Percentiles rank a stretch among this genome's conserved stretches.
These are phyloP conservation scores for Pelagia noctiluca DNA, from an alignment of 30 jellyfish, hydroid and myxozoan genomes.

Conservation along the genomic window DNA sequence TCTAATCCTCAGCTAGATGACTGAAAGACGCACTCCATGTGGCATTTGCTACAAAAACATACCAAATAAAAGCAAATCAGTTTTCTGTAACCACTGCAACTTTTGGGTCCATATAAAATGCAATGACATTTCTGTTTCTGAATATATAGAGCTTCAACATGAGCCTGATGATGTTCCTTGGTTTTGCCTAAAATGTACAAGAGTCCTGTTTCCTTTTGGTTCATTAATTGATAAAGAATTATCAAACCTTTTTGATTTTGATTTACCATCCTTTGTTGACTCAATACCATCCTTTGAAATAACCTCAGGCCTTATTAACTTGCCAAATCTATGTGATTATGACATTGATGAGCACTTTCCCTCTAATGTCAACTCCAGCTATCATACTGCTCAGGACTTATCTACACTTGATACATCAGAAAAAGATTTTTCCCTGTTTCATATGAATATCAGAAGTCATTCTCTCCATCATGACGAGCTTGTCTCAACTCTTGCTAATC, in stretches of 20 bases:
- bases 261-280: conserved; percentile 15
- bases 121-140: conserved; percentile 13
- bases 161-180: neutral
- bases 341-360: conserved; percentile 17
- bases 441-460: conserved; percentile 20
- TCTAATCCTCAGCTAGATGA: no score
- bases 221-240: conserved; percentile 4
- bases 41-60: conserved; percentile 10
- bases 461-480: conserved; percentile 16
- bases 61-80: neutral
- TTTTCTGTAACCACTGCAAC: neutral
- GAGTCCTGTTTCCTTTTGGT: conserved; percentile 8
- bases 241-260: conserved; percentile 4
- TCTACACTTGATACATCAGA: no score
- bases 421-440: no score
- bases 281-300: no score
- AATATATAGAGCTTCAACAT: neutral
- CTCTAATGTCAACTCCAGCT: conserved; percentile 24
- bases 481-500: conserved; percentile 7
- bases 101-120: conserved; percentile 24
- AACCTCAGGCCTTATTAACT: conserved; percentile 6
- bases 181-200: conserved; percentile 8
- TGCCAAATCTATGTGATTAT: conserved; percentile 9
- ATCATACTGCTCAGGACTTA: no score
- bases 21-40: no score